Evolutionary conservation across 92 coral and sea anemone species (phyloP).

Genomic region (Bergia sp.): DNA sequence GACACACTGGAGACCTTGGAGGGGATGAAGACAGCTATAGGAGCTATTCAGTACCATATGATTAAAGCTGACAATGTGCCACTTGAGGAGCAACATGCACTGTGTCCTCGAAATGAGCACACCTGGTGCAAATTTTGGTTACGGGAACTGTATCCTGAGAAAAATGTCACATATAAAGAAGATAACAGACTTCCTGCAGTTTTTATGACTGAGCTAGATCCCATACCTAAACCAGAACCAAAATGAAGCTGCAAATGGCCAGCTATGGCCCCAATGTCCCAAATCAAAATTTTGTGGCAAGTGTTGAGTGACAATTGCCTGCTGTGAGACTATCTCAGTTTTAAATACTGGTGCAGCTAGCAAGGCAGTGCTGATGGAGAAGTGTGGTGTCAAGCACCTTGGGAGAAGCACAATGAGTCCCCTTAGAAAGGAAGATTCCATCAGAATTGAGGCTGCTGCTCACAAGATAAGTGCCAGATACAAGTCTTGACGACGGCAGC

Average conservation of each 20-base stretch:
- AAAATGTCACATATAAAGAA: neutral
- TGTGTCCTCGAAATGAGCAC: slow-evolving; percentile 28
- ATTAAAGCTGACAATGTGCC: slow-evolving; percentile 18
- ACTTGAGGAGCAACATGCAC: slow-evolving; percentile 49
- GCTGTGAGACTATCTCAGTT: slow-evolving; percentile 60
- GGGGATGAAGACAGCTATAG: slow-evolving; percentile 51
- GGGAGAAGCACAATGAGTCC: too few relatives aligned
- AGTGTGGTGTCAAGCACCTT: neutral
- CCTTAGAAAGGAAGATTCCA: too few relatives aligned
- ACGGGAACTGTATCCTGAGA: slow-evolving; percentile 19
- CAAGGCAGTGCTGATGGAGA: slow-evolving; percentile 61
- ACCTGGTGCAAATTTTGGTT: slow-evolving; percentile 71
- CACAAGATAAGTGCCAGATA: too few relatives aligned
- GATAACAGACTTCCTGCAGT: slow-evolving; percentile 39
- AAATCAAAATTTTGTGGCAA: slow-evolving; percentile 65
- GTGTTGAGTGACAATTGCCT: slow-evolving; percentile 53
- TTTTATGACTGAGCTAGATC: slow-evolving; percentile 44
- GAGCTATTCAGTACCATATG: slow-evolving; percentile 61
- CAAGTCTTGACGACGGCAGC: too few relatives aligned
- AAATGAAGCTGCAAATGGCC: slow-evolving; percentile 69
- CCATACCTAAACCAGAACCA: slow-evolving; percentile 63
- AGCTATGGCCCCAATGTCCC: slow-evolving; percentile 64
- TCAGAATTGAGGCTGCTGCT: too few relatives aligned
- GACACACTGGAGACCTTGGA: slow-evolving; percentile 41
- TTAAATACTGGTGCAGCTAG: slow-evolving; percentile 71